Evolutionary conservation across 2,113 vertebrate species (phyloP), one percentile per base, ranked within the genome.

Genomic region (Daubentonia madagascariensis): DNA sequence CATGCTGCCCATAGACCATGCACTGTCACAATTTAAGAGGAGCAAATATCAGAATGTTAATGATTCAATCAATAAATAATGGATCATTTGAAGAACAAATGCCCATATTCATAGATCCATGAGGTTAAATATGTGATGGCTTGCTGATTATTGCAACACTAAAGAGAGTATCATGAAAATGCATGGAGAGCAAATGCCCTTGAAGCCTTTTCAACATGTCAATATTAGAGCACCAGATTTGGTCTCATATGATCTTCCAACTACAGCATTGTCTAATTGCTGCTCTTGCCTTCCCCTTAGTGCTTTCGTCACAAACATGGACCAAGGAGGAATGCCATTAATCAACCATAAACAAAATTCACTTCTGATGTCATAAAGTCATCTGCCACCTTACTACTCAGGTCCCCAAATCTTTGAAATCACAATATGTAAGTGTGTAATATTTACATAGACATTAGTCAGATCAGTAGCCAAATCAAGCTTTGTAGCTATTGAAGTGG

Each of bases 101-200:
- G 57, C 28, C 25, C 35, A 78, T 68, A 79, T 37, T 83, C 83
- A 81, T 72, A 75, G 14, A 72, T 92, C 45, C 22, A 32, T 67
- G 35, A 78, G 12, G 63, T 63, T 96, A 93, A 87, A 80, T 93
- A 52, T 35, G 18, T 84, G 83, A 93, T n/a, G 17, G 8, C 22
- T 83, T 91, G 6, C 48, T 85, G 78, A 93, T 76, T 83, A 73
- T 12, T 89, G 35, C 6, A 89, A 28, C 30, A 83, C 1, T 78
- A 70, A 89, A 86, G 28, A 96, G 8, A 67, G 54, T 43, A 70
- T 52, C 16, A 80, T 87, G 57, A 92, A 95, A 96, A 92, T 30
- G 5, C 9, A 86, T 17, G 37, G 14, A 90, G 20, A 90, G 25
- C 11, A 92, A 92, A 96, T n/a, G 30, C 3, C 43, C 45, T 89